phyloP scores from a whole-genome alignment of 2,888 invertebrate species.

The Matsumyia berberina region DNA sequence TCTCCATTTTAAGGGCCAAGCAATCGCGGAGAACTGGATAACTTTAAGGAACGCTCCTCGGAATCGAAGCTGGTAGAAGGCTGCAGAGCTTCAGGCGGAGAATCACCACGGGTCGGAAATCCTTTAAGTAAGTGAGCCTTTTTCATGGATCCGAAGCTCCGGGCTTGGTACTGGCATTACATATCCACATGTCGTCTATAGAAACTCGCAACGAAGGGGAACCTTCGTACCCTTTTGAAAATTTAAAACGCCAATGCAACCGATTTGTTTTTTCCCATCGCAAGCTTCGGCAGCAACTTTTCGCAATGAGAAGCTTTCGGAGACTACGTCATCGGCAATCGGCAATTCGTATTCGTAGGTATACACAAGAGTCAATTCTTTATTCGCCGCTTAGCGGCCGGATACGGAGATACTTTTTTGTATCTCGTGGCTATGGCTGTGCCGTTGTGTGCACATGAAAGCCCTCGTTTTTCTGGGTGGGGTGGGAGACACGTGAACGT shows the following conservation, averaged over 20 bases:
- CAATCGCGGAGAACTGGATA: too few species aligned
- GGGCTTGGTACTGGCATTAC: too few species aligned
- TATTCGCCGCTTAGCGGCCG: slow-evolving; percentile 42
- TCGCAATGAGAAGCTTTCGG: slow-evolving; percentile 29
- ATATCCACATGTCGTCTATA: too few species aligned
- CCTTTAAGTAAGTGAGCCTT: too few species aligned
- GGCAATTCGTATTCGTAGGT: slow-evolving; percentile 33
- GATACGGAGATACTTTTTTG: slow-evolving; percentile 49
- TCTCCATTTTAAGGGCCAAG: too few species aligned
- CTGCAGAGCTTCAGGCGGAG: too few species aligned
- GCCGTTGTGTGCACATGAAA: slow-evolving; percentile 68
- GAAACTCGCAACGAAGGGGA: background rate
- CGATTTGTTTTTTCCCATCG: too few species aligned
- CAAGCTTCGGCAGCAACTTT: slow-evolving; percentile 11
- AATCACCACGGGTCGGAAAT: too few species aligned
- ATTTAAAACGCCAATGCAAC: background rate
- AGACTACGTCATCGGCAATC: slow-evolving; percentile 36
- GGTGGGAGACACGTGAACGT: slow-evolving; percentile 81
- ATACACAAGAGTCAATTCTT: slow-evolving; percentile 21
- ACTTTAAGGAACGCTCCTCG: too few species aligned
- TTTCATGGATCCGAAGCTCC: too few species aligned
- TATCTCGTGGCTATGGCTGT: slow-evolving; percentile 52
- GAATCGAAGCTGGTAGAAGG: too few species aligned
- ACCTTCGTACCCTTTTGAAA: background rate
- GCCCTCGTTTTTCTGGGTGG: slow-evolving; percentile 75